Conservation (phyloP, 2,797 vertebrate species). For the Onychomys leucogaster region DNA sequence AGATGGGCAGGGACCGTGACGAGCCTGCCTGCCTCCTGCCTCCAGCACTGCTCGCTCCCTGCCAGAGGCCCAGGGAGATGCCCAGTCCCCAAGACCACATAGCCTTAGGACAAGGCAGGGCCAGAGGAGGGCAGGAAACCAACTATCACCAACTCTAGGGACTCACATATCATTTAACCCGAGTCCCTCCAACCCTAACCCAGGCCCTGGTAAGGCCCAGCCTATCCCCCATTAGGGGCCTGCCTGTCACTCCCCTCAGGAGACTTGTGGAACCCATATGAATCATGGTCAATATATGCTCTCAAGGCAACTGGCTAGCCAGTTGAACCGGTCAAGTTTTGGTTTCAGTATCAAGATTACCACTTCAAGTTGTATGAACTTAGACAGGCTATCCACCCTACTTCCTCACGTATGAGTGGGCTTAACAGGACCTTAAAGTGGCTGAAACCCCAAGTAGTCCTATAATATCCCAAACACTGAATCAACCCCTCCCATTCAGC, state of each 20-base stretch:
- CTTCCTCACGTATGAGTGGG: background rate
- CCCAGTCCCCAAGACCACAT: constrained; percentile 46
- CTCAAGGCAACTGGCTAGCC: background rate
- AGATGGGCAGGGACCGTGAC: constrained; percentile 78
- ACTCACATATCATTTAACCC: background rate
- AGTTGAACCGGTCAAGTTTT: background rate
- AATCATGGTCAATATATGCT: background rate
- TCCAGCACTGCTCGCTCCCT: constrained; percentile 74
- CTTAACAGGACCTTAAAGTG: background rate
- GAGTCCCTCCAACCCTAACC: too few relatives aligned
- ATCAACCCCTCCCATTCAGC: background rate
- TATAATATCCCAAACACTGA: background rate
- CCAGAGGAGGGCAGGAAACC: background rate
- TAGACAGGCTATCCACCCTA: background rate
- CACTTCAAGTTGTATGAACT: background rate
- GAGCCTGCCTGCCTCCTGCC: constrained; percentile 79
- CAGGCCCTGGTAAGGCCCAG: background rate
- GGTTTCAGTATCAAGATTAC: background rate
- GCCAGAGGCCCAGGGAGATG: constrained; percentile 67
- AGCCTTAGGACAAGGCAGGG: background rate
- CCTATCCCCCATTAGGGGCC: background rate
- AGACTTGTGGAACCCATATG: too few relatives aligned
- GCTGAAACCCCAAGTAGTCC: background rate
- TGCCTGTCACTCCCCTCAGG: background rate
- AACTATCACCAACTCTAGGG: background rate